Conservation (phyloP, 2,888 invertebrate genomes). For the Monopis laevigella region DNA sequence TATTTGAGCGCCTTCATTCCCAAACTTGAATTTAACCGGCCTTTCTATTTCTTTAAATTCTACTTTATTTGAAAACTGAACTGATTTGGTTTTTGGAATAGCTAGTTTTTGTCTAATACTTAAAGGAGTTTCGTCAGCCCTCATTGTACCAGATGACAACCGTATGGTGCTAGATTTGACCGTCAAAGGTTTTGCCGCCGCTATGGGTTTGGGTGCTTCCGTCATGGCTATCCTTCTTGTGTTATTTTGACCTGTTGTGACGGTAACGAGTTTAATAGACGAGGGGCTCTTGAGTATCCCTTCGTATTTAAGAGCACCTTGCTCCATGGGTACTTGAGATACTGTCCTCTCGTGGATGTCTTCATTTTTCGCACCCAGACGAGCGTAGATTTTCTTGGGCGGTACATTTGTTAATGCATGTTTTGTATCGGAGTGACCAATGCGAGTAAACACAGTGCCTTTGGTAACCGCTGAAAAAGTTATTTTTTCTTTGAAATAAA, state of each 20-base stretch:
- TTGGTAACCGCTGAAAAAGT: too few species aligned
- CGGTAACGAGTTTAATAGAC: conserved; percentile 36
- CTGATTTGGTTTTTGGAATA: conserved; percentile 43
- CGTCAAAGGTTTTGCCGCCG: not conserved
- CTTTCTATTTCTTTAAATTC: conserved; percentile 53
- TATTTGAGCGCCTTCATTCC: conserved; percentile 29
- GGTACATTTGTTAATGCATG: conserved; percentile 20
- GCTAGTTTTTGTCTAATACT: conserved; percentile 51
- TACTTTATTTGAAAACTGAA: conserved; percentile 51
- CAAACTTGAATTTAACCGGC: not conserved
- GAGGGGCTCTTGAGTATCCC: conserved; percentile 46
- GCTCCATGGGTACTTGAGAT: conserved; percentile 33
- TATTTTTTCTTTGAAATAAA: too few species aligned
- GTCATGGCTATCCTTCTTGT: conserved; percentile 38
- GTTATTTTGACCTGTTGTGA: conserved; percentile 39
- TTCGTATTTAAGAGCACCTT: conserved; percentile 54
- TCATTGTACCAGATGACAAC: conserved; percentile 42
- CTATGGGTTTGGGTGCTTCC: not conserved
- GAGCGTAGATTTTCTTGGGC: conserved; percentile 43
- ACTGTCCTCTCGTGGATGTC: conserved; percentile 13
- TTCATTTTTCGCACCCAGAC: conserved; percentile 42
- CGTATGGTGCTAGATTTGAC: too few species aligned
- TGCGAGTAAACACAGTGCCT: conserved; percentile 53
- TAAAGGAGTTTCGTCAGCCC: conserved; percentile 51
- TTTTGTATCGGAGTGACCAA: conserved; percentile 38